phyloP scores from a whole-genome alignment of 2,797 vertebrate species.

The Sebastiscus tertius region DNA sequence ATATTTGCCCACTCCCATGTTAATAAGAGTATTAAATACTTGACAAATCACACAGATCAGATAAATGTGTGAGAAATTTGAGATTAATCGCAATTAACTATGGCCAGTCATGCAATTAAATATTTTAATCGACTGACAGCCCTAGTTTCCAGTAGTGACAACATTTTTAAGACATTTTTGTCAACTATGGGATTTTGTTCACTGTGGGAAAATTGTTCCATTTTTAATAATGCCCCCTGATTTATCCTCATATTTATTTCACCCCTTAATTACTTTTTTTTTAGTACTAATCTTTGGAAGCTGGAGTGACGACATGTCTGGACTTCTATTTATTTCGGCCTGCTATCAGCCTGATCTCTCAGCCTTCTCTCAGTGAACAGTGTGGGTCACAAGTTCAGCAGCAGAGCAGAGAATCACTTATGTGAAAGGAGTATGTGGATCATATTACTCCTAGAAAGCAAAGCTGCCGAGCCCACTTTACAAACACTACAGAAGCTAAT shows the following conservation, averaged over 20 bases:
- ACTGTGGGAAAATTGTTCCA: background rate
- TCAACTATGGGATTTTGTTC: background rate
- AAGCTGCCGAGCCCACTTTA: conserved; percentile 52
- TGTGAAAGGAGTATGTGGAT: conserved; percentile 33
- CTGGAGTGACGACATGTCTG: background rate
- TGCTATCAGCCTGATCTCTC: conserved; percentile 32
- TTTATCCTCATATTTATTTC: background rate
- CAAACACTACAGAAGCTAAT: conserved; percentile 50
- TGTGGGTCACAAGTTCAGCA: conserved; percentile 54
- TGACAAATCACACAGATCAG: too few relatives aligned
- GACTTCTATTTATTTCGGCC: conserved; percentile 22
- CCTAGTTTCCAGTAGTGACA: background rate
- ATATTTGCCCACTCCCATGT: too few relatives aligned
- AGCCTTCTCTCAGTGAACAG: conserved; percentile 16
- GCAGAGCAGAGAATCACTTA: conserved; percentile 28
- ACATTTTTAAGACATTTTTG: background rate
- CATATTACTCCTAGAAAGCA: conserved; percentile 47
- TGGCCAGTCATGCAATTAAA: background rate
- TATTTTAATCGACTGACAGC: background rate
- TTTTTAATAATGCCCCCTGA: background rate
- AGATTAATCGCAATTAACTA: too few relatives aligned
- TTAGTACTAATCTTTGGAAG: background rate
- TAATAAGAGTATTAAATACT: too few relatives aligned
- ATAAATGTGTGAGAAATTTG: background rate
- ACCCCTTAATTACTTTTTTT: background rate